Evolutionary conservation across 2,797 vertebrate genomes (phyloP).

Genomic region (Nyctalus aviator): DNA sequence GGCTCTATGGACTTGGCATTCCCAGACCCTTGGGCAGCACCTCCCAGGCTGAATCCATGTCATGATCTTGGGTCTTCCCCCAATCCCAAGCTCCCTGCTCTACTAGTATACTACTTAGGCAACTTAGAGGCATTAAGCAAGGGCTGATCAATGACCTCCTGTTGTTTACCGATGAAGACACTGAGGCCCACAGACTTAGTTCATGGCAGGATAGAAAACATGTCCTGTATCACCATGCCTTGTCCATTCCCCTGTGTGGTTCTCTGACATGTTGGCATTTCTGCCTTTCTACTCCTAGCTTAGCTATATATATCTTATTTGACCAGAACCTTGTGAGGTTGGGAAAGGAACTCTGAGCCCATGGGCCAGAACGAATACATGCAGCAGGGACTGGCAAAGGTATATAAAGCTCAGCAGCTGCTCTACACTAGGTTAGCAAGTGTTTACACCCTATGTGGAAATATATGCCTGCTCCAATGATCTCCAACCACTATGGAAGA

Average conservation of each 20-base stretch:
- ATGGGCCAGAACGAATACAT: background rate
- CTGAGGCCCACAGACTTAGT: background rate
- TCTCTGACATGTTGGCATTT: background rate
- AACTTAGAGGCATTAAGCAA: background rate
- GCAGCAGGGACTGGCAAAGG: background rate
- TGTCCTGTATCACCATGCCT: background rate
- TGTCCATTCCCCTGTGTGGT: background rate
- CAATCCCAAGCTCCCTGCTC: background rate
- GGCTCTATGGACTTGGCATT: background rate
- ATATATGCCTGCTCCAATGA: background rate
- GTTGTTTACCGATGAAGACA: background rate
- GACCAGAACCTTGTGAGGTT: background rate
- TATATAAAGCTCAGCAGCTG: background rate
- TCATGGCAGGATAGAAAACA: background rate
- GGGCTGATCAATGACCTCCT: background rate
- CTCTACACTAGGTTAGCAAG: background rate
- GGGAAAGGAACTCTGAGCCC: background rate
- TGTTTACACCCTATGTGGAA: background rate
- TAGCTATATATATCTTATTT: background rate
- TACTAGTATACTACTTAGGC: background rate
- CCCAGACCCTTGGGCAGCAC: background rate
- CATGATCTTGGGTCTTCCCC: background rate
- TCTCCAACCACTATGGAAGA: slow-evolving; percentile 5
- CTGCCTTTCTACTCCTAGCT: background rate
- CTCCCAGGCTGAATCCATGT: background rate